Evolutionary conservation across 2,113 vertebrate genomes (phyloP).

Genomic region (Engystomops pustulosus): DNA sequence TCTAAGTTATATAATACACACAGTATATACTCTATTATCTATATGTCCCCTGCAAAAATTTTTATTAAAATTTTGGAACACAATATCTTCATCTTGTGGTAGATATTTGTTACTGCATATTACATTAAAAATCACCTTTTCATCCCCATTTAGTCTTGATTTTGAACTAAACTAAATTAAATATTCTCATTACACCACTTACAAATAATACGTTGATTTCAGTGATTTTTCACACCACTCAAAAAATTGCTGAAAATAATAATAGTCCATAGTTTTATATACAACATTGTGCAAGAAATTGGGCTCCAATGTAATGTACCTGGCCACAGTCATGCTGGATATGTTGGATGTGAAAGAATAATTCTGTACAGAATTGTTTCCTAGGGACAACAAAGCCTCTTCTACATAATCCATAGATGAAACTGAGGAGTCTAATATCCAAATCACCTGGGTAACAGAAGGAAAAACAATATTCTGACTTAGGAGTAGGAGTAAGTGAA

Average conservation of each 20-base stretch:
- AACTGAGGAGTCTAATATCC: constrained; percentile 42
- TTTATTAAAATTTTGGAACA: neutral
- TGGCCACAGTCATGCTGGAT: constrained; percentile 34
- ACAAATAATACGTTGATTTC: too few relatives aligned
- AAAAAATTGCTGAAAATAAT: too few relatives aligned
- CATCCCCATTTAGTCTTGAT: too few relatives aligned
- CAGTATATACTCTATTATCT: too few relatives aligned
- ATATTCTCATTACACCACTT: too few relatives aligned
- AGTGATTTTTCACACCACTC: too few relatives aligned
- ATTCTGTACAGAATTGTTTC: neutral
- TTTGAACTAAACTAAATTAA: too few relatives aligned
- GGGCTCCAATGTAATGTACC: constrained; percentile 6
- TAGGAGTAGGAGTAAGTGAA: too few relatives aligned
- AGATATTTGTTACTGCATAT: neutral
- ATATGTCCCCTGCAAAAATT: too few relatives aligned
- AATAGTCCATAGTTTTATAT: too few relatives aligned
- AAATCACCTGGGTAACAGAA: constrained; percentile 44
- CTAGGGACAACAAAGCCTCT: constrained; percentile 35
- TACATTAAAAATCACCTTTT: neutral
- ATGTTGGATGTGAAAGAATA: constrained; percentile 10
- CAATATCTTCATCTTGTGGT: neutral
- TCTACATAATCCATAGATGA: constrained; percentile 52
- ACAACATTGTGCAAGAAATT: neutral
- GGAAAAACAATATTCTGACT: too few relatives aligned
- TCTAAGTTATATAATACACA: too few relatives aligned